A percentile compares a stretch with the other conserved stretches of the same genome.
These are phyloP conservation scores for Xestoiulus laeticollis DNA, from an alignment of 2,888 invertebrate species.

Conservation along the genomic window DNA sequence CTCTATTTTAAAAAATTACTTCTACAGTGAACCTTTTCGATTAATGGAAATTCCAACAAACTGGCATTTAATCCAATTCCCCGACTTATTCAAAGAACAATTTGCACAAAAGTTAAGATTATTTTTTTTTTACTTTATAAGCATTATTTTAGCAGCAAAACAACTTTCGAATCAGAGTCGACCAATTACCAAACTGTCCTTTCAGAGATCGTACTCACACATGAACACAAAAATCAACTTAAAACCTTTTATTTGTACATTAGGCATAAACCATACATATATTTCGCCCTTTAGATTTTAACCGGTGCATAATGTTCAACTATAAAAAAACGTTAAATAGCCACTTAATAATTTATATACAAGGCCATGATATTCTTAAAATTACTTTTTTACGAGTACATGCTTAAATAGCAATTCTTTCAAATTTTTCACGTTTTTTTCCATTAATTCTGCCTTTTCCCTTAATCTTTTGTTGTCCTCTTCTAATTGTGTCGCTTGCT, in stretches of 20 bases:
- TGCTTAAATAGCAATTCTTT: constrained; percentile 10
- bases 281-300: background rate
- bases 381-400: background rate
- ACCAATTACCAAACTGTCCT: too few relatives aligned
- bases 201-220: background rate
- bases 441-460: constrained; percentile 21
- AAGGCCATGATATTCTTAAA: background rate
- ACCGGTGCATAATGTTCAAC: background rate
- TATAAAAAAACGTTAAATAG: background rate
- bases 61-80: too few relatives aligned
- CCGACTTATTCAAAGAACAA: too few relatives aligned
- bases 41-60: too few relatives aligned
- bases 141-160: too few relatives aligned
- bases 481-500: constrained; percentile 29
- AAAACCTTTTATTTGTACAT: background rate
- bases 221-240: background rate
- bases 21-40: too few relatives aligned
- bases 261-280: background rate
- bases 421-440: constrained; percentile 13
- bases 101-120: too few relatives aligned
- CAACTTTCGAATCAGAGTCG: too few relatives aligned
- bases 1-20: too few relatives aligned
- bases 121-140: too few relatives aligned
- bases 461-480: constrained; percentile 47
- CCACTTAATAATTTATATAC: background rate